Evolutionary conservation across 2,888 invertebrate genomes (phyloP).

Genomic region (Polia nebulosa): DNA sequence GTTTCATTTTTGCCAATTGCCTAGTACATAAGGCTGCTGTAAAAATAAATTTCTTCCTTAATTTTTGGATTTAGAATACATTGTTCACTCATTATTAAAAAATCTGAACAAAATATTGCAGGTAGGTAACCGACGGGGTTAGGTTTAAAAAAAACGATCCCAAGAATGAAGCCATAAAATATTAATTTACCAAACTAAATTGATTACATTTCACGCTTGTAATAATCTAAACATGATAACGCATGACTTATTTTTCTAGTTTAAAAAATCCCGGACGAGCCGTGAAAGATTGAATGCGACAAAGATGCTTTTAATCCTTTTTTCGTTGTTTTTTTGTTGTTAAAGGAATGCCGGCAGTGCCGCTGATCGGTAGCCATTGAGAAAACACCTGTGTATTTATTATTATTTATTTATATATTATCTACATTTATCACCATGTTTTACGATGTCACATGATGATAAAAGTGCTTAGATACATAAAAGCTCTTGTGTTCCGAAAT

Average conservation of each 20-base stretch:
- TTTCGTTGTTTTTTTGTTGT: conserved; percentile 52
- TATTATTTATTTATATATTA: conserved; percentile 63
- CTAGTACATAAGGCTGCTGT: too few relatives aligned
- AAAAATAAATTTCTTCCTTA: too few relatives aligned
- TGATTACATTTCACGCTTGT: conserved; percentile 62
- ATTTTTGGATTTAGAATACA: too few relatives aligned
- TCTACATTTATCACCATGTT: too few relatives aligned
- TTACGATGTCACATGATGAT: too few relatives aligned
- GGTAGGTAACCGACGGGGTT: background rate
- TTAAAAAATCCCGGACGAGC: conserved; percentile 58
- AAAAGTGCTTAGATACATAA: too few relatives aligned
- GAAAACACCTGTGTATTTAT: conserved; percentile 75
- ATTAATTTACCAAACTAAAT: conserved; percentile 52
- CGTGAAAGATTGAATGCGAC: conserved; percentile 69
- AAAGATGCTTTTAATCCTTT: conserved; percentile 65
- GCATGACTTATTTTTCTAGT: conserved; percentile 68
- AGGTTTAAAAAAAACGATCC: background rate
- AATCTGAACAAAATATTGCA: background rate
- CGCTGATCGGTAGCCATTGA: conserved; percentile 77
- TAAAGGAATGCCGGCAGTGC: conserved; percentile 75
- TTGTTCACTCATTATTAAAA: too few relatives aligned
- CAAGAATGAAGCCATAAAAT: conserved; percentile 61
- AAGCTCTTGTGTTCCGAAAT: too few relatives aligned
- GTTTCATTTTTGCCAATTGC: too few relatives aligned
- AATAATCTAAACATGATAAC: conserved; percentile 57